These are phyloP conservation scores for Plutella xylostella DNA, from an alignment of 2,888 invertebrate species.

Conservation along the genomic window DNA sequence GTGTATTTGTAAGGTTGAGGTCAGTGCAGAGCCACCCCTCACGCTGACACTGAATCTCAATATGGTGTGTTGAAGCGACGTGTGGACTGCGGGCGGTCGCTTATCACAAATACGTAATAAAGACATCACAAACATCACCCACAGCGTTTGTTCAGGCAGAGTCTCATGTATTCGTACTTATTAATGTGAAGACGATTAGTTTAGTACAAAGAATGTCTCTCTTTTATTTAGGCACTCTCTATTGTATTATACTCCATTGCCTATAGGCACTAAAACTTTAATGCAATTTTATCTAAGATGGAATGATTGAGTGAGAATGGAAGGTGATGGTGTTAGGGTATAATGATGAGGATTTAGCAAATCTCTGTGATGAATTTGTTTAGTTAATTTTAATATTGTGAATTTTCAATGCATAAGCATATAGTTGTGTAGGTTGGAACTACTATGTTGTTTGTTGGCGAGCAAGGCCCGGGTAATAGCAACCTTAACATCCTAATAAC, in stretches of 20 bases:
- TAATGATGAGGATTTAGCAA: conserved; percentile 47
- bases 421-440: conserved; percentile 4
- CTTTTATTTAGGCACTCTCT: conserved; percentile 65
- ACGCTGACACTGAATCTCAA: no score
- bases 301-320: conserved; percentile 39
- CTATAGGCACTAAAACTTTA: conserved; percentile 42
- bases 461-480: conserved; percentile 28
- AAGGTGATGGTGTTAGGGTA: conserved; percentile 47
- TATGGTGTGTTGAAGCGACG: no score
- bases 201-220: conserved; percentile 67
- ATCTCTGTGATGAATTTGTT: conserved; percentile 64
- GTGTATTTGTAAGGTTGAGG: no score
- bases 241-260: conserved; percentile 40
- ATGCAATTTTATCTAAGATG: conserved; percentile 35
- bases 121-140: conserved; percentile 54
- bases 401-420: conserved; percentile 43
- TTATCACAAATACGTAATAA: conserved; percentile 47
- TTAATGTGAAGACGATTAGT: conserved; percentile 53
- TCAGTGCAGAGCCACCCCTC: no score
- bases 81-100: conserved; percentile 27
- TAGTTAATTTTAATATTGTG: conserved; percentile 44
- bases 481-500: conserved; percentile 19
- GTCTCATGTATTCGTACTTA: conserved; percentile 61
- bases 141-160: conserved; percentile 29
- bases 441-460: conserved; percentile 27